phyloP scores from a whole-genome alignment of 2,888 invertebrate species.

The Actias luna region DNA sequence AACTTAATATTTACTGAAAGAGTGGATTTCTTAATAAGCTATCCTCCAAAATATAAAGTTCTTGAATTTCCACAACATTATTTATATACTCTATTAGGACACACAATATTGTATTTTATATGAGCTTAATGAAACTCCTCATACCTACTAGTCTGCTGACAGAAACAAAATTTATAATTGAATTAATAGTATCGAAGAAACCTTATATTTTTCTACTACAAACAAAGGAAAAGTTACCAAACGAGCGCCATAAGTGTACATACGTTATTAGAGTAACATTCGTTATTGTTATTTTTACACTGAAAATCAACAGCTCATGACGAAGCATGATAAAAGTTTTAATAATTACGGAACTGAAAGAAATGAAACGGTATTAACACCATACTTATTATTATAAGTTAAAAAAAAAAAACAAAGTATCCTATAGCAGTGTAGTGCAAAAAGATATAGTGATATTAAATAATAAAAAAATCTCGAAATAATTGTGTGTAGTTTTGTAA shows the following conservation, averaged over 20 bases:
- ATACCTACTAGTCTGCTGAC: constrained; percentile 27
- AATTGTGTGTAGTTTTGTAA: background rate
- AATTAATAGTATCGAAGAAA: constrained; percentile 48
- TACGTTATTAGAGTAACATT: constrained; percentile 27
- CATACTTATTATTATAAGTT: constrained; percentile 3
- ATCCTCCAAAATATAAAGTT: background rate
- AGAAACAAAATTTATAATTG: constrained; percentile 64
- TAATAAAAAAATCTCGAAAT: background rate
- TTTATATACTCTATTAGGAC: no score
- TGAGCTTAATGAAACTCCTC: background rate
- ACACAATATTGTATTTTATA: background rate
- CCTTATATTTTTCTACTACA: constrained; percentile 39
- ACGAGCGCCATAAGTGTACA: constrained; percentile 45
- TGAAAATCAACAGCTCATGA: constrained; percentile 36
- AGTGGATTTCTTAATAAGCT: background rate
- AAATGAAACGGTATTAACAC: constrained; percentile 46
- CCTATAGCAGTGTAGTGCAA: background rate
- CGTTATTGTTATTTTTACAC: constrained; percentile 16
- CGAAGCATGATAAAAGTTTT: constrained; percentile 43
- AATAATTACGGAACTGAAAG: constrained; percentile 48
- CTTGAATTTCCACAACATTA: background rate
- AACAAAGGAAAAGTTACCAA: constrained; percentile 41
- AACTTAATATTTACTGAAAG: no score
- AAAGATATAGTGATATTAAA: background rate
- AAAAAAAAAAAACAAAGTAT: background rate